Conservation (phyloP, 92 coral and sea anemone species). For the Zoanthus solanderi region DNA sequence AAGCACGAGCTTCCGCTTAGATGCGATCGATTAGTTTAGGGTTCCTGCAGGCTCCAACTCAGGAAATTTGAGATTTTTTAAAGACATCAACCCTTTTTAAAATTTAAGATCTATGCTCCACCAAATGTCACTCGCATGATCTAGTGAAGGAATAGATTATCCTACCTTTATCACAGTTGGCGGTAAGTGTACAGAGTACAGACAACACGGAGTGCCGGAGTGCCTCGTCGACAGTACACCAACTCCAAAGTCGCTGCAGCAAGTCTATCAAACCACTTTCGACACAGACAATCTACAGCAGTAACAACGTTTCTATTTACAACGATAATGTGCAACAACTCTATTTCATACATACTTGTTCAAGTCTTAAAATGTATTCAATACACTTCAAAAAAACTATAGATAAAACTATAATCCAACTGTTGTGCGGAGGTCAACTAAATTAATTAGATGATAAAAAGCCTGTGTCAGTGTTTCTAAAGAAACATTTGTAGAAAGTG, state of each 20-base stretch:
- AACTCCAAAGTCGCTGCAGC: conserved; percentile 92
- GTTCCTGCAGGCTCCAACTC: too few species aligned
- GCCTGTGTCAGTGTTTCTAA: too few species aligned
- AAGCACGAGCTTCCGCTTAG: too few species aligned
- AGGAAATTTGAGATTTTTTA: too few species aligned
- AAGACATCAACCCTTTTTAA: too few species aligned
- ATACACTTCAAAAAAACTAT: too few species aligned
- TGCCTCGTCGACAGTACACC: conserved; percentile 86
- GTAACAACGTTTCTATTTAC: neutral
- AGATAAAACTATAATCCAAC: too few species aligned
- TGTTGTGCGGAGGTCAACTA: too few species aligned
- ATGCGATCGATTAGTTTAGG: neutral
- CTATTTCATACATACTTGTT: neutral
- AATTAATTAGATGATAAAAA: too few species aligned
- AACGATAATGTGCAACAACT: neutral
- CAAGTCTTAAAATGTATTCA: too few species aligned
- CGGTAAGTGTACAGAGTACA: conserved; percentile 81
- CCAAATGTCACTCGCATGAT: too few species aligned
- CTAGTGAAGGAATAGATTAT: neutral
- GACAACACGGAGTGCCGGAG: conserved; percentile 78
- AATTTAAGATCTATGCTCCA: neutral
- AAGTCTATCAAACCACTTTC: conserved; percentile 81
- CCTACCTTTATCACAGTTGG: conserved; percentile 84
- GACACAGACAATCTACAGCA: conserved; percentile 72
- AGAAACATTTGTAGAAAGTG: too few species aligned